These are phyloP conservation scores for Ondatra zibethicus DNA, from an alignment of 2,113 vertebrate species.

Conservation along the genomic window DNA sequence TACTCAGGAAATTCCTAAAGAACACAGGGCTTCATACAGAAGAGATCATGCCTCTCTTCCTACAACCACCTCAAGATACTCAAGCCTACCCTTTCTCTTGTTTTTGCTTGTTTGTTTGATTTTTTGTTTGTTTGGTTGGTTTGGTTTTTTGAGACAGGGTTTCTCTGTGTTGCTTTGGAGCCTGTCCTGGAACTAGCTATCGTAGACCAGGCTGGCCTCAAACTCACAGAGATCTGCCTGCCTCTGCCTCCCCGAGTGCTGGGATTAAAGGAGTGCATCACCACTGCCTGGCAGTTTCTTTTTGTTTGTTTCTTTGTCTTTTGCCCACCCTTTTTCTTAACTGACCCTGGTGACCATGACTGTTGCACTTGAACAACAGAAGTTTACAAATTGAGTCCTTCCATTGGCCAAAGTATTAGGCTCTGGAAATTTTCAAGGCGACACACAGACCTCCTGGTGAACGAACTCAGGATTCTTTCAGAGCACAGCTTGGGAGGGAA, in stretches of 20 bases:
- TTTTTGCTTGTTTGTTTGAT: too few species aligned
- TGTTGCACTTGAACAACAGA: not conserved
- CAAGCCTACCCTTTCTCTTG: not conserved
- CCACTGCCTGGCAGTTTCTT: too few species aligned
- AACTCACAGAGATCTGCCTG: too few species aligned
- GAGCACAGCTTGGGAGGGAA: not conserved
- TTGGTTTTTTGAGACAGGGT: too few species aligned
- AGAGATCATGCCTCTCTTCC: not conserved
- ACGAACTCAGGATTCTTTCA: not conserved
- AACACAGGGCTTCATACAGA: not conserved
- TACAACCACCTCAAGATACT: not conserved
- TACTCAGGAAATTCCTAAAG: not conserved
- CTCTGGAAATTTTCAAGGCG: not conserved
- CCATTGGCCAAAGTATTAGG: not conserved
- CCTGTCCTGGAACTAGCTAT: too few species aligned
- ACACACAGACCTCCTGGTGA: not conserved
- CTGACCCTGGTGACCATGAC: not conserved
- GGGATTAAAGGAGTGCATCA: too few species aligned
- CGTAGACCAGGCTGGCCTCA: too few species aligned
- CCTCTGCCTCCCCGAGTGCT: too few species aligned
- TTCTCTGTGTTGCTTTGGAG: too few species aligned
- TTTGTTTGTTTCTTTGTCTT: too few species aligned
- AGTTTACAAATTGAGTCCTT: not conserved
- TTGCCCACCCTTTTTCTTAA: not conserved
- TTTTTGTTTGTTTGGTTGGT: too few species aligned